These are phyloP conservation scores for Abramis brama DNA, from an alignment of 2,113 vertebrate genomes.

Conservation along the genomic window DNA sequence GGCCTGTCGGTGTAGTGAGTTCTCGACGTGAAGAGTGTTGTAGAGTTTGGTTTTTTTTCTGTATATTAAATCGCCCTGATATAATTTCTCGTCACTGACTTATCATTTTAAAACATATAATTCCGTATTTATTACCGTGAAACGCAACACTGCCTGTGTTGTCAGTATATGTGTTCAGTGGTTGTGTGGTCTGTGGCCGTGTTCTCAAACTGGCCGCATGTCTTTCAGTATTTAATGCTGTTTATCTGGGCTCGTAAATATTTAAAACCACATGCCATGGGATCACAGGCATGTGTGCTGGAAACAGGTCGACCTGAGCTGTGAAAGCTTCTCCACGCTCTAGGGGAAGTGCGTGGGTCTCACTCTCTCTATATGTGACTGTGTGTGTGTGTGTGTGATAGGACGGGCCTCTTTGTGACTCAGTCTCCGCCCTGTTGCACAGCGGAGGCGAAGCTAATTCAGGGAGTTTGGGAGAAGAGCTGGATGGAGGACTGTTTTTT, in stretches of 20 bases:
- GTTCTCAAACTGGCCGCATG: conserved; percentile 8
- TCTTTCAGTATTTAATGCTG: not conserved
- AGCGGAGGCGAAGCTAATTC: conserved; percentile 61
- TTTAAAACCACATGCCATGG: conserved; percentile 3
- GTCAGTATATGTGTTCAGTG: not conserved
- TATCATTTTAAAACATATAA: not conserved
- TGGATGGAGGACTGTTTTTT: conserved; percentile 59
- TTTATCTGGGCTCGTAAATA: conserved; percentile 18
- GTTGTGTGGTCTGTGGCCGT: conserved; percentile 10
- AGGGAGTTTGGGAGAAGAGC: conserved; percentile 61
- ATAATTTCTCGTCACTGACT: not conserved
- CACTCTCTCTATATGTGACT: conserved; percentile 18
- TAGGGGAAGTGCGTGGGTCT: not conserved
- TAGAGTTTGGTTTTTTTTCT: not conserved
- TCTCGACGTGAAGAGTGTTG: not conserved
- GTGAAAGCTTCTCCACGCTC: conserved; percentile 28
- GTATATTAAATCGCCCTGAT: not conserved
- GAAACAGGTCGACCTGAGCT: conserved; percentile 35
- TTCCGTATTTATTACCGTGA: not conserved
- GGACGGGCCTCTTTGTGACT: conserved; percentile 55
- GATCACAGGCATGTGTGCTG: not conserved
- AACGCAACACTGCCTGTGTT: not conserved
- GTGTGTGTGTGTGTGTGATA: conserved; percentile 54
- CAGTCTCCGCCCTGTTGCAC: conserved; percentile 71
- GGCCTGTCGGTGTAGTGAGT: not conserved